Evolutionary conservation across 2,888 invertebrate species (phyloP).

Genomic region (Electrophaes corylata): DNA sequence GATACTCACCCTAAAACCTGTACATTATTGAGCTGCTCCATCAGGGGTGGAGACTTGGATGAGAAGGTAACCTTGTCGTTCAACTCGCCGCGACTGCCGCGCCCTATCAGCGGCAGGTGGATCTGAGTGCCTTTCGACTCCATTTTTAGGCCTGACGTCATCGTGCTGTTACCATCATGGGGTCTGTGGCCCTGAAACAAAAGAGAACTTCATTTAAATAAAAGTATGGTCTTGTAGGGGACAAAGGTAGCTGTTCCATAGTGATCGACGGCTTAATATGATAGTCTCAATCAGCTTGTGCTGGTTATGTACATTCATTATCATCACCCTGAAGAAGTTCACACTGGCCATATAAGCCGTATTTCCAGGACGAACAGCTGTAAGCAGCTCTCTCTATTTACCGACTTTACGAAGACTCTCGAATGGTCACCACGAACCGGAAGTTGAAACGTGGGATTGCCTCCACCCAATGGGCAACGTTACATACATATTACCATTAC

Average conservation of each 20-base stretch:
- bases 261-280: background rate
- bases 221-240: background rate
- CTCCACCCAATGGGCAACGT: no score
- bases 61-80: constrained; percentile 76
- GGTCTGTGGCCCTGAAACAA: constrained; percentile 61
- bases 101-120: constrained; percentile 76
- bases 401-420: no score
- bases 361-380: no score
- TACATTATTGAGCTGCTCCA: constrained; percentile 87
- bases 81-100: constrained; percentile 74
- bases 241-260: background rate
- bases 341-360: no score
- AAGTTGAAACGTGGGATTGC: background rate
- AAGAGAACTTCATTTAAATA: constrained; percentile 1
- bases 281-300: background rate
- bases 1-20: constrained; percentile 82
- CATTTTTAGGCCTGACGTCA: constrained; percentile 76
- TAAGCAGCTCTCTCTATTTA: no score
- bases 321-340: background rate
- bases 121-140: constrained; percentile 83
- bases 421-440: background rate
- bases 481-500: no score
- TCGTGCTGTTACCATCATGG: constrained; percentile 71
- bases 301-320: no score
- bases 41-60: constrained; percentile 67